Base-by-base conservation (phyloP, 1,140 invertebrate species). In the Halictus rubicundus region DNA sequence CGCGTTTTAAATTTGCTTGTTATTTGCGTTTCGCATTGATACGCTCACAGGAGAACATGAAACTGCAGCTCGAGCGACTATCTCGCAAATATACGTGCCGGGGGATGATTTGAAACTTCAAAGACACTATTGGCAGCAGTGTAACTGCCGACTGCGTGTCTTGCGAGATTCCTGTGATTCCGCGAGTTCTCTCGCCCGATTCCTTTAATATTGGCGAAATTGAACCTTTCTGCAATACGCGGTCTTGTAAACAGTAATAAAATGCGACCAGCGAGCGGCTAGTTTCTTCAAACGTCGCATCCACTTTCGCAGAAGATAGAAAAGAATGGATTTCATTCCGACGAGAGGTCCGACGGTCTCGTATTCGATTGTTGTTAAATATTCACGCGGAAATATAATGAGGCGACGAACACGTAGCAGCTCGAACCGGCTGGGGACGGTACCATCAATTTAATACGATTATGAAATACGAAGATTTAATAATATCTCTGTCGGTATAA, bases 141-240 rank as follows among this genome's bases (percentile, higher is more conserved):
- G 60, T 69, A 69, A 78, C 66, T 72, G 61, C 72, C 49, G 68
- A 76, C 69, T 64, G 82, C 61, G 39, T 84, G 59, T 46, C 49
- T 80, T 60, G 46, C 42, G 77, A 76, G 75, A 84, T 80, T 83
- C 46, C 57, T n/a, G 61, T 23, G 73, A 73, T 84, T 60, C 61
- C 77, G 12, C 19, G 49, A 71, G 59, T 71, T 32, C 66, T 32
- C 54, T 70, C 59, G 25, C 69, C 37, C n/a, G 23, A 25, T 70
- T 74, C 57, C 65, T 80, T 79, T 82, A 82, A 82, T 84, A 84
- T 82, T 69, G 74, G n/a, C 68, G 60, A 52, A 79, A 82, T 82
- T 74, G 75, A 79, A 82, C 63, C 59, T 57, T 66, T 72, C 68
- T 46, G 61, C 57, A 74, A 78, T 49, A 65, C 76, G 39, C 32